Evolutionary conservation across 2,113 vertebrate genomes (phyloP), one percentile per base, ranked within the genome.

Genomic region (Smithornis capensis): DNA sequence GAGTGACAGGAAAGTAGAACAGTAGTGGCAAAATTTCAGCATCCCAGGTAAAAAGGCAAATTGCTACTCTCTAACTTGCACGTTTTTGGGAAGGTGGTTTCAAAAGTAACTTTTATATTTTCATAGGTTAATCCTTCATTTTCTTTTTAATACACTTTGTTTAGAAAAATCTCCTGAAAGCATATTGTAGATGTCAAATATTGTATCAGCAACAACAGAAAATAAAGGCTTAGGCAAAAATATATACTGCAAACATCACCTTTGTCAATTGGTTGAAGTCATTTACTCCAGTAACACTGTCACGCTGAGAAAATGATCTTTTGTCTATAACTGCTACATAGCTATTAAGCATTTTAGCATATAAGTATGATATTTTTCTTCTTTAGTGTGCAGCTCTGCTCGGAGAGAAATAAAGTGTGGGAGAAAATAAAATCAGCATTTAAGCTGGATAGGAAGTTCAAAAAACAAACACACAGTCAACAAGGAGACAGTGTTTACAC

Each of bases 271-370:
- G 95, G 93, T 14, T 87, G 86, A 88, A 97, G 85, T 90, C 50
- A 94, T 97, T 96, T 96, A 96, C 94, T 95, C 92, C 10, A 79
- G 90, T 94, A 95, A 94, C 92, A 90, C 77, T 83, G 57, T 77
- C 94, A 80, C 15, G 90, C 96, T 95, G 95, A 84, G 97, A 96
- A 97, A 96, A 97, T 80, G 89, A 95, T 97, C 91, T 95, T 97
- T 96, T 94, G 88, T 96, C 93, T 95, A 60, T 87, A 96, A 92
- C 83, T 44, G 70, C 90, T 76, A 93, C 87, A 44, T 18, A 92
- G 94, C 94, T 90, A 94, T 97, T 96, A 97, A 95, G 95, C 87
- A 93, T 95, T 89, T 87, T 75, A 89, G 65, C 75, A 79, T 52
- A 2, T 15, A 94, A 86, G 80, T 81, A 92, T 63, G 93, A 90